Percentiles rank a stretch among this genome's conserved stretches.
phyloP scores from a whole-genome alignment of 2,888 invertebrate species.

The Tenthredo distinguenda region DNA sequence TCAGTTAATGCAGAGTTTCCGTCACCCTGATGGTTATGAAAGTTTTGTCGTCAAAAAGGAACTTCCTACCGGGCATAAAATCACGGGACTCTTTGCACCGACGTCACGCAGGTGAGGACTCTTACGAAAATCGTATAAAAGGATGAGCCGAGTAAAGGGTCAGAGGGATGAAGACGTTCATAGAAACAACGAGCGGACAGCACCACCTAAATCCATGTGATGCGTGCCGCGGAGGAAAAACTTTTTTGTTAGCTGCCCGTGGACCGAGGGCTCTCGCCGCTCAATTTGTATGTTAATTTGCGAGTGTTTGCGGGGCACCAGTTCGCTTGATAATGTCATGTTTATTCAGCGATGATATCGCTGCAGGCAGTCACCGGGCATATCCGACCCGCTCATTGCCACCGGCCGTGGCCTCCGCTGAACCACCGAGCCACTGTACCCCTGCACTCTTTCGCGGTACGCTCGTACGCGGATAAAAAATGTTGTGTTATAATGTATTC shows the following conservation, averaged over 20 bases:
- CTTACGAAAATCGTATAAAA: neutral
- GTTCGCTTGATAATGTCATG: constrained; percentile 78
- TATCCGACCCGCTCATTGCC: constrained; percentile 42
- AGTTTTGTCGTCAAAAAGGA: neutral
- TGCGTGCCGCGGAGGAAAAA: constrained; percentile 19
- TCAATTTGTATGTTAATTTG: constrained; percentile 78
- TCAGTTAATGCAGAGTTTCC: neutral
- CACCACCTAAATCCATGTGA: constrained; percentile 24
- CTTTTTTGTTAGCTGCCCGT: constrained; percentile 24
- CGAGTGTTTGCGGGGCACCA: constrained; percentile 75
- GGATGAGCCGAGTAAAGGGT: neutral
- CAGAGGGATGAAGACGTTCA: constrained; percentile 35
- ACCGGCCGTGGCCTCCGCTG: constrained; percentile 1
- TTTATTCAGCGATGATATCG: constrained; percentile 78
- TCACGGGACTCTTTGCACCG: neutral
- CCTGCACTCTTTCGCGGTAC: neutral
- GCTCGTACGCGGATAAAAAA: neutral
- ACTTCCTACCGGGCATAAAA: neutral
- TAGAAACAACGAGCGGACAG: constrained; percentile 16
- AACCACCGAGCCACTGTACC: neutral
- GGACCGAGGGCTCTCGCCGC: constrained; percentile 66
- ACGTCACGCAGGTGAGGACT: neutral
- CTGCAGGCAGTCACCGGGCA: constrained; percentile 59
- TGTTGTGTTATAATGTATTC: neutral
- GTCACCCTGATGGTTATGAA: neutral